Base-by-base conservation (phyloP, 2,797 vertebrate genomes). In the Mustela erminea region DNA sequence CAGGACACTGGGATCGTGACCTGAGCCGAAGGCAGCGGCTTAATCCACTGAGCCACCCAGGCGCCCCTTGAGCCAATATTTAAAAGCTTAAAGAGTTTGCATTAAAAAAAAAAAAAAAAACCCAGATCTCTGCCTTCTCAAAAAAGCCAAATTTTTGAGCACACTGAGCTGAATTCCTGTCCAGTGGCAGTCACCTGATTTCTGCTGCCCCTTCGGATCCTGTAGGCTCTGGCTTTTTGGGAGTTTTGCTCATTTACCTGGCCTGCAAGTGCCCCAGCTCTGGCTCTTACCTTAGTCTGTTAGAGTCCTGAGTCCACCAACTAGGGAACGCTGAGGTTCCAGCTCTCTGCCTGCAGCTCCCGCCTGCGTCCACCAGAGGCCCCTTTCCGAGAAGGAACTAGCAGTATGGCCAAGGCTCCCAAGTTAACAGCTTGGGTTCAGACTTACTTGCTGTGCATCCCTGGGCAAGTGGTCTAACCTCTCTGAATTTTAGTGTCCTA, bases 321-420 rank as follows among this genome's bases (percentile, higher is more conserved):
- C 56, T 2, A 46, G 43, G 8, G 1, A 1, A 1, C 7, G 58
- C 20, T 58, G 32, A 74, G 1, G 1, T 52, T 12, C 27, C 62
- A 0, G 29, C 4, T 29, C 35, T 85, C 68, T 46, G 78, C 27
- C 88, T 94, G 93, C 18, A 96, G 92, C 60, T 90, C 93, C 52
- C 1, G 0, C 0, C 1, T 3, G 3, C 86, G 58, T 83, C 74
- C 72, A 68, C 77, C 70, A 98, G 90, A 81, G 87, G 4, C 75
- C 5, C 72, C 56, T 93, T 93, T 64, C 14, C 35, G 46, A 0
- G 8, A 25, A 13, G n/a, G 32, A 87, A 1, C 35, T 5, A 1
- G 43, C 29, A 46, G 15, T 21, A 3, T 0, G 54, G 62, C 62
- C 62, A 66, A 74, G 18, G n/a, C 70, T 78, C 27, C 29, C 0